phyloP scores from a whole-genome alignment of 2,888 invertebrate genomes.

The Phaedon cochleariae region DNA sequence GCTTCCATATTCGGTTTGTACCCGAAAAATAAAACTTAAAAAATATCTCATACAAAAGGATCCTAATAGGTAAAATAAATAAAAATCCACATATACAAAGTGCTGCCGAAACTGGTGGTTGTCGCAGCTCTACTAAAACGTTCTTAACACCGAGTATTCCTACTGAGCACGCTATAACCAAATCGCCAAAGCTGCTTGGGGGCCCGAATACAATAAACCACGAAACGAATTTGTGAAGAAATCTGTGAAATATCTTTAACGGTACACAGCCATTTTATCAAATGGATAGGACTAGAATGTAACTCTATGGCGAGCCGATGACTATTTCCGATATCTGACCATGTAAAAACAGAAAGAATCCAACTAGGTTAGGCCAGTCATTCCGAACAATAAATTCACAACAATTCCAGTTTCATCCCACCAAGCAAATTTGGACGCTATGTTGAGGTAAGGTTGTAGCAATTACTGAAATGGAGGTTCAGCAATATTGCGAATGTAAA shows the following conservation, averaged over 20 bases:
- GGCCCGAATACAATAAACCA: constrained; percentile 18
- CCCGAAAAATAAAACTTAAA: constrained; percentile 29
- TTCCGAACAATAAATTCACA: too few relatives aligned
- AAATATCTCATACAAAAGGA: constrained; percentile 33
- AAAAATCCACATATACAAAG: constrained; percentile 38
- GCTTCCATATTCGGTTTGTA: constrained; percentile 33
- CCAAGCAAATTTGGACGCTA: too few relatives aligned
- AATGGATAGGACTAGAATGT: constrained; percentile 55
- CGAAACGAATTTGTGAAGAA: constrained; percentile 11
- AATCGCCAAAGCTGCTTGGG: constrained; percentile 29
- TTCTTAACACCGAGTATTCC: constrained; percentile 19
- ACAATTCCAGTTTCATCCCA: too few relatives aligned
- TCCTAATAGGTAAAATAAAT: constrained; percentile 38
- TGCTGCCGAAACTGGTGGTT: constrained; percentile 32
- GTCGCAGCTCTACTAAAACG: constrained; percentile 21
- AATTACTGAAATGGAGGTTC: too few relatives aligned
- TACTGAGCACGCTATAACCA: constrained; percentile 22
- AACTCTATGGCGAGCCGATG: constrained; percentile 55
- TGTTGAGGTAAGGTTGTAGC: too few relatives aligned
- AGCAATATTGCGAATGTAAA: too few relatives aligned
- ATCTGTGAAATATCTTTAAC: constrained; percentile 51
- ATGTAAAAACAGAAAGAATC: constrained; percentile 24
- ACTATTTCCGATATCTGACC: constrained; percentile 37
- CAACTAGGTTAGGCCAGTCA: too few relatives aligned
- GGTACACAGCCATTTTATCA: constrained; percentile 62